A percentile compares a stretch with the other conserved stretches of the same genome.
Evolutionary conservation across 2,888 invertebrate species (phyloP).

Genomic region (Oxyteleia sp.): DNA sequence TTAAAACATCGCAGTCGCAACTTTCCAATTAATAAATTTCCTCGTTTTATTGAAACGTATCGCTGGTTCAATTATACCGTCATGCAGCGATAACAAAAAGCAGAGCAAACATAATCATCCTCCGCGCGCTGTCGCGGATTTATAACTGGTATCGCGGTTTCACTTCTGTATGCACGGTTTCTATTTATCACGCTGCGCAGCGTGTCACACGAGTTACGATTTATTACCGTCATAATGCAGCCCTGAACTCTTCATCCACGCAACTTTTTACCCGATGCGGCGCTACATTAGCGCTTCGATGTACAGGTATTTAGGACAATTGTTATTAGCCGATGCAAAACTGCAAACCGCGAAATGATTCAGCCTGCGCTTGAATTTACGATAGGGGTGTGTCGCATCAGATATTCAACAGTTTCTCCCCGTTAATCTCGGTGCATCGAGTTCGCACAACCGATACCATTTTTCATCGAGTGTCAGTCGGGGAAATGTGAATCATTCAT

Average conservation of each 20-base stretch:
- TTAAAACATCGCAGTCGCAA: too few species aligned
- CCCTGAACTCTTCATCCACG: constrained; percentile 75
- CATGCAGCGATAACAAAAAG: constrained; percentile 18
- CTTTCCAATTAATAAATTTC: too few species aligned
- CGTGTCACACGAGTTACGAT: constrained; percentile 57
- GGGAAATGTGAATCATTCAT: background rate
- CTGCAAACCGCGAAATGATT: constrained; percentile 52
- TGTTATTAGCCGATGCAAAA: constrained; percentile 59
- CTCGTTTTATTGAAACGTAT: too few species aligned
- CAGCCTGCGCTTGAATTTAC: constrained; percentile 45
- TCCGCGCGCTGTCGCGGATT: background rate
- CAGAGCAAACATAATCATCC: constrained; percentile 12
- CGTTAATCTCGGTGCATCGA: constrained; percentile 37
- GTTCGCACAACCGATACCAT: constrained; percentile 38
- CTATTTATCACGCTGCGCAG: constrained; percentile 50
- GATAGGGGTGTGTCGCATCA: constrained; percentile 65
- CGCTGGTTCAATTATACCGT: constrained; percentile 7
- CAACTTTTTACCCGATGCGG: constrained; percentile 59
- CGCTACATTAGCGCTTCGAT: constrained; percentile 68
- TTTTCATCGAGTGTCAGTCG: constrained; percentile 24
- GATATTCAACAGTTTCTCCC: constrained; percentile 54
- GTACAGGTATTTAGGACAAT: too few species aligned
- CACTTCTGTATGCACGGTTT: constrained; percentile 45
- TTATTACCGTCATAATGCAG: constrained; percentile 73
- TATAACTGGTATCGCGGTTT: constrained; percentile 34